Percentiles rank a stretch among this genome's conserved stretches.
phyloP scores from a whole-genome alignment of 1,140 invertebrate species.

The Aphaenogaster rudis region DNA sequence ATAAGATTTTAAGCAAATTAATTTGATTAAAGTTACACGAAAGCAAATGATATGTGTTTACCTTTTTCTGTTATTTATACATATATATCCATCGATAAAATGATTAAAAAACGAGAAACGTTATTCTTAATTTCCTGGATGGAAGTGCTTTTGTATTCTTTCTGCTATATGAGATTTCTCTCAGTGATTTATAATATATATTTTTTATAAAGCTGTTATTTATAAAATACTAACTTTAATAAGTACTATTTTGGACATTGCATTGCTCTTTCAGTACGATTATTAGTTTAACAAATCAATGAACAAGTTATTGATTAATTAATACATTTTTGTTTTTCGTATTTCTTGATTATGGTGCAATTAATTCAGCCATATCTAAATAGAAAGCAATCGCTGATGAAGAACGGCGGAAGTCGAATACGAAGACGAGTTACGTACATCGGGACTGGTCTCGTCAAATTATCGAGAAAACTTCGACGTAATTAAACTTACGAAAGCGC shows the following conservation, averaged over 20 bases:
- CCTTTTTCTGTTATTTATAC: background rate
- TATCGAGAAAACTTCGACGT: slow-evolving; percentile 84
- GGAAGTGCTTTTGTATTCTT: background rate
- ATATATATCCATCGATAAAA: background rate
- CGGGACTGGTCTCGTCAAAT: slow-evolving; percentile 79
- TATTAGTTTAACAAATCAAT: slow-evolving; percentile 6
- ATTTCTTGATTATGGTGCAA: slow-evolving; percentile 53
- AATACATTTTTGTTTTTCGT: background rate
- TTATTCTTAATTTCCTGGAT: background rate
- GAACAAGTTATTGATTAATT: background rate
- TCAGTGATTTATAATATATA: background rate
- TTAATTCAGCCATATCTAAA: slow-evolving; percentile 68
- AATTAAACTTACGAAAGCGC: slow-evolving; percentile 83
- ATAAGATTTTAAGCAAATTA: background rate
- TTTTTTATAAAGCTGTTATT: slow-evolving; percentile 17
- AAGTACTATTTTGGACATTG: background rate
- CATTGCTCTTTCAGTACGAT: background rate
- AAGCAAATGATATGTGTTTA: background rate
- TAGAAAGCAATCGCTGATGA: slow-evolving; percentile 62
- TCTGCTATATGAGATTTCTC: background rate
- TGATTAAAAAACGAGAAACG: background rate
- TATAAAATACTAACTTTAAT: background rate
- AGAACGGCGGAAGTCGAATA: slow-evolving; percentile 65
- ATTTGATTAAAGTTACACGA: background rate
- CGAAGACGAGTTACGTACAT: slow-evolving; percentile 76